Conservation (phyloP, 2,888 invertebrate species). For the Eupithecia pulchellata region DNA sequence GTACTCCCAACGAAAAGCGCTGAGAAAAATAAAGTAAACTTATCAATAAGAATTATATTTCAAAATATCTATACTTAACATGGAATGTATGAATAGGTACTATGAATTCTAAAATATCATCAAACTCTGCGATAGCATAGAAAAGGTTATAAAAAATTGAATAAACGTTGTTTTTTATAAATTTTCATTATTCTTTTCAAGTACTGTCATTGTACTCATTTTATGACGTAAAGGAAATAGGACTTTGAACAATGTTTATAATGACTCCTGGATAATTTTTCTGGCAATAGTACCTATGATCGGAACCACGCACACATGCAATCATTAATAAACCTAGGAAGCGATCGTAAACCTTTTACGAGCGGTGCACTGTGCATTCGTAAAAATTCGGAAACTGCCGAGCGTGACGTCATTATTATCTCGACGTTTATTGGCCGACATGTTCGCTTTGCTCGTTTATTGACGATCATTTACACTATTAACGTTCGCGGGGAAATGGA, state of each 20-base stretch:
- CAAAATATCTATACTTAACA: neutral
- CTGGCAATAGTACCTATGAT: conserved; percentile 13
- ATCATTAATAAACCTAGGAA: conserved; percentile 72
- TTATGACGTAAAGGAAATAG: neutral
- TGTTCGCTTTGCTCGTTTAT: conserved; percentile 59
- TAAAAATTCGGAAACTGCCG: conserved; percentile 72
- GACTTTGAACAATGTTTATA: neutral
- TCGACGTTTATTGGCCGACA: conserved; percentile 60
- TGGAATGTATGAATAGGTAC: neutral
- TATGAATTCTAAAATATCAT: neutral
- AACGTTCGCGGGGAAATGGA: conserved; percentile 32
- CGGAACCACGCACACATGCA: conserved; percentile 45
- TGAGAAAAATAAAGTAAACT: neutral
- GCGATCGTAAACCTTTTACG: conserved; percentile 78
- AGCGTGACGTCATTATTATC: conserved; percentile 68
- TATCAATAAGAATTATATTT: neutral
- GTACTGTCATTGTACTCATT: neutral
- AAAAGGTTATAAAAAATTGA: too few species aligned
- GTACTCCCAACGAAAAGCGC: neutral
- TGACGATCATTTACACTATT: conserved; percentile 48
- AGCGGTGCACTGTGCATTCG: conserved; percentile 72
- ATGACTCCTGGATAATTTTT: neutral
- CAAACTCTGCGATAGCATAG: too few species aligned
- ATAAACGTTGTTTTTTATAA: too few species aligned
- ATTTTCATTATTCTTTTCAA: neutral